Base-by-base conservation (phyloP, 2,888 invertebrate species). In the Linnaemya vulpina region DNA sequence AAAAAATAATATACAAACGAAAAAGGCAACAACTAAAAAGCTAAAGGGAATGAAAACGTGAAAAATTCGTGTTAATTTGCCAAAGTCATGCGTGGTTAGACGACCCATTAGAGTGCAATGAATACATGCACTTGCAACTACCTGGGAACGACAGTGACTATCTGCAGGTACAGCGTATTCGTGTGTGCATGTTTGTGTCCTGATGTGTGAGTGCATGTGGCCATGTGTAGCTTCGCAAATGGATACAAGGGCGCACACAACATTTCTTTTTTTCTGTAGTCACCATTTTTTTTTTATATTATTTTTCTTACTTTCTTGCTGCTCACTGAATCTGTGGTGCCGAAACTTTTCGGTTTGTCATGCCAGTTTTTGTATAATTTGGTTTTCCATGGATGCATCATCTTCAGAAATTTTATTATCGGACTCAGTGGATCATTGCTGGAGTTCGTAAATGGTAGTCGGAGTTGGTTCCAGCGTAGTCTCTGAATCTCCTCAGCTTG, bases 61-160 rank as follows among this genome's bases (percentile, higher is more conserved):
- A 62, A 75, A 30, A 86, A 86, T 83, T 86, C 82, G 87, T 86
- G 87, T 87, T 86, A 86, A 87, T 87, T 87, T 87, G 87, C 81
- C 83, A 83, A 86, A 86, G 86, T 86, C 87, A 87, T 84, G 87
- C 82, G 82, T 84, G 76, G 78, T 76, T 81, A 79, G 73, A 17
- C 38, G 62, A 65, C 43, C 11, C 35, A 46, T 79, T 83, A 55
- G 40, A 71, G 13, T 55, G 63, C 38, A 35, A 8, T 30, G n/a
- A 11, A 62, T 2, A 30, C 38, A 63, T 40, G n/a, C 49, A 55
- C 7, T 51, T 22, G 71, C 65, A 71, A 22, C 13, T 51, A 46
- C n/a, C 15, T 9, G 1, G 22, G 53, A 4, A 1, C 49, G 55
- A 11, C 17, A 60, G 11, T 55, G 75, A 73, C n/a, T 73, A 22